A percentile compares a stretch with the other conserved stretches of the same genome.
Conservation (phyloP, 2,113 vertebrate genomes). For the Pelvicachromis taeniatus region DNA sequence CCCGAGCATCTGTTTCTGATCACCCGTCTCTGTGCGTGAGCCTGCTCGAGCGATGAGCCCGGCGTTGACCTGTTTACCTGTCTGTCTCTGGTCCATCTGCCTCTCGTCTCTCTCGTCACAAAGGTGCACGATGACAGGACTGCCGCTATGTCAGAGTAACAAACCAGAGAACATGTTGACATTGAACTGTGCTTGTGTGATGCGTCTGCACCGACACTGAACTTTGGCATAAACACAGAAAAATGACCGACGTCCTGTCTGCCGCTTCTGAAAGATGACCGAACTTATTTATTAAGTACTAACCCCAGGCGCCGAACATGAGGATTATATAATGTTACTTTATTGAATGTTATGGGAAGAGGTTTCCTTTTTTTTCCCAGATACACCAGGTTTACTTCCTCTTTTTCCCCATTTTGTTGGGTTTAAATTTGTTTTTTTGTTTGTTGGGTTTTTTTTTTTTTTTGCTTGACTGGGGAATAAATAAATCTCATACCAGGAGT, state of each 20-base stretch:
- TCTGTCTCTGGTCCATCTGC: conserved; percentile 27
- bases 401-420: neutral
- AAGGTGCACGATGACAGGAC: neutral
- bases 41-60: neutral
- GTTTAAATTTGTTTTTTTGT: neutral
- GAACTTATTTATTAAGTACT: neutral
- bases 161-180: neutral
- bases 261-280: neutral
- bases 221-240: neutral
- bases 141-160: neutral
- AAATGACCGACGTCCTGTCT: neutral
- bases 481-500: neutral
- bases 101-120: neutral
- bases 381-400: neutral
- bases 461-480: neutral
- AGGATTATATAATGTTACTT: neutral
- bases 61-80: neutral
- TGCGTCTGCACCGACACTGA: neutral
- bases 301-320: neutral
- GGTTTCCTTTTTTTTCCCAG: neutral
- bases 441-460: accelerated
- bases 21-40: conserved; percentile 4
- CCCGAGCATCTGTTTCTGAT: conserved; percentile 37
- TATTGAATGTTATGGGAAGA: neutral
- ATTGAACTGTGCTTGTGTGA: neutral